Conservation (phyloP, 2,797 vertebrate species). For the Sebastes taczanowskii region DNA sequence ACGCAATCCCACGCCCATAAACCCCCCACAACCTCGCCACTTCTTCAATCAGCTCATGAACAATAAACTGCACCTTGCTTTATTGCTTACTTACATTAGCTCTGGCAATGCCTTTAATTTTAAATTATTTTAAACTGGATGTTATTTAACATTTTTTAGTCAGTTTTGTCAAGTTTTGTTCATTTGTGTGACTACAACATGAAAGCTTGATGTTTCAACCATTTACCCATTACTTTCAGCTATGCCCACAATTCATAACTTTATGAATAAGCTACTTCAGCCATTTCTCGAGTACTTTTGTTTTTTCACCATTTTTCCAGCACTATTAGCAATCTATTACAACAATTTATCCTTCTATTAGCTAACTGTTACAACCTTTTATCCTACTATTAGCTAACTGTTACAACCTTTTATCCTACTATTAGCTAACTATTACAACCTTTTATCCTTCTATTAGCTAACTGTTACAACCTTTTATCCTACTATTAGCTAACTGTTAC, state of each 20-base stretch:
- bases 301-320: neutral
- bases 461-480: neutral
- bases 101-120: neutral
- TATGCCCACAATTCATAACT: neutral
- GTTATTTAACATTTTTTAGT: neutral
- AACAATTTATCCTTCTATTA: neutral
- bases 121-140: neutral
- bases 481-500: too few species aligned
- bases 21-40: neutral
- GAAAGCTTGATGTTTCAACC: neutral
- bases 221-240: neutral
- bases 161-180: neutral
- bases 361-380: neutral
- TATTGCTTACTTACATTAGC: neutral
- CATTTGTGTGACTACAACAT: neutral
- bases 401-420: neutral
- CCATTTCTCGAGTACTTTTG: neutral
- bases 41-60: slow-evolving; percentile 29
- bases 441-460: too few species aligned
- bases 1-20: slow-evolving; percentile 42
- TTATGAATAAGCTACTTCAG: neutral
- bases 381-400: too few species aligned
- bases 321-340: neutral
- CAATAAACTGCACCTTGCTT: neutral
- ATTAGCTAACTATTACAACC: too few species aligned